Base-by-base conservation (phyloP, 2,113 vertebrate genomes). In the Lophotis ruficrista region DNA sequence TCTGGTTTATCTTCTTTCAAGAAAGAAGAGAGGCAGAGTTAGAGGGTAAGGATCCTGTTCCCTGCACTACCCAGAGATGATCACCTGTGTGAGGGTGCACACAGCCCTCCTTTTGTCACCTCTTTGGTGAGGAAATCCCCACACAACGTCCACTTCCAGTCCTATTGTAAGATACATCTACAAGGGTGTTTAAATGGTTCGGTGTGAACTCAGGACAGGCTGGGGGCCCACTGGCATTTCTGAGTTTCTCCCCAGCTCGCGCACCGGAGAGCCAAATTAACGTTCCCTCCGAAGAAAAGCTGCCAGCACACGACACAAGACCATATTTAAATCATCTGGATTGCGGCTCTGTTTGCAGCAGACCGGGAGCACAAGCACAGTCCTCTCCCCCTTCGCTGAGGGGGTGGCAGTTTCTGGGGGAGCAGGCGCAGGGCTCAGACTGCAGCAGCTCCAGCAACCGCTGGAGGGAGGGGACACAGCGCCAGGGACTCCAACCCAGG, bases 1-100 rank as follows among this genome's bases (percentile, higher is more conserved):
- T 97, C 97, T 0, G 79, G 57, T 96, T 98, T 98, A 83, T 98
- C 98, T 95, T 98, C 97, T 98, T 96, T 41, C 88, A 18, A n/a
- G 48, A 71, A 79, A 62, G 62, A 28, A 87, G n/a, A 89, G 57
- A 83, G 8, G 58, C 51, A 72, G 75, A 11, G 85, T 97, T 33
- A 97, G 69, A 57, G 41, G 31, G 50, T 2, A 21, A 6, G 4
- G 1, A 1, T 2, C n/a, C 41, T 7, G 3, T 1, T 6, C 38
- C 84, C 71, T 3, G 43, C 23, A 1, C 45, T 18, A 20, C 14
- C 53, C 53, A 33, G 38, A 41, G 47, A 7, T 8, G 27, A 33
- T 8, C 27, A 7, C n/a, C n/a, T n/a, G n/a, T n/a, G n/a, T n/a
- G n/a, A 43, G 20, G 28, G 41, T 8, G 16, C 5, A 2, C 43